A percentile compares a stretch with the other conserved stretches of the same genome.
These are phyloP conservation scores for Notarius quadriscutis DNA, from an alignment of 2,113 vertebrate genomes.

Conservation along the genomic window DNA sequence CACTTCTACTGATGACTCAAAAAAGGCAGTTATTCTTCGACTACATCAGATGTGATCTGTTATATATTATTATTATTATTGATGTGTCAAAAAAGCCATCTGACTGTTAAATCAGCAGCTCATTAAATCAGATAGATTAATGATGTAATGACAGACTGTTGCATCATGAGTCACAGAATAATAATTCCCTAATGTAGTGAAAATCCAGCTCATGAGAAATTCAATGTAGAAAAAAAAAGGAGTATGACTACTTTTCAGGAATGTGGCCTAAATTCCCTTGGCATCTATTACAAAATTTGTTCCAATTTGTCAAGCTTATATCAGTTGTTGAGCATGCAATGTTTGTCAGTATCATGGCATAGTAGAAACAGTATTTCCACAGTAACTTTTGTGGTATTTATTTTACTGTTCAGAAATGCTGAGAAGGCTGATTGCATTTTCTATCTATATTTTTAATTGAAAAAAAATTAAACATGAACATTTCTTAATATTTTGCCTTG, in stretches of 20 bases:
- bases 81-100: background rate
- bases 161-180: background rate
- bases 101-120: background rate
- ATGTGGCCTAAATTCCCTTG: background rate
- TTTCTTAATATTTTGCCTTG: slow-evolving; percentile 1
- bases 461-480: background rate
- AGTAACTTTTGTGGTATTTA: background rate
- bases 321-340: background rate
- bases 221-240: background rate
- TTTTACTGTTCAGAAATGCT: background rate
- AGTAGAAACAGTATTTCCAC: background rate
- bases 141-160: background rate
- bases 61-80: background rate
- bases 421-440: background rate
- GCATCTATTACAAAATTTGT: background rate
- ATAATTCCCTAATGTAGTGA: background rate
- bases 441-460: background rate
- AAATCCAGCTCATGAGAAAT: background rate
- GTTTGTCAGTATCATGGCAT: background rate
- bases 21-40: background rate
- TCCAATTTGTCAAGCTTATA: background rate
- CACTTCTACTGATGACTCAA: background rate
- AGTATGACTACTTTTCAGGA: background rate
- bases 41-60: background rate
- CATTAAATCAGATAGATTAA: background rate